Evolutionary conservation across 2,888 invertebrate species (phyloP), one percentile per base, ranked within the genome.

Genomic region (Limenitis camilla): DNA sequence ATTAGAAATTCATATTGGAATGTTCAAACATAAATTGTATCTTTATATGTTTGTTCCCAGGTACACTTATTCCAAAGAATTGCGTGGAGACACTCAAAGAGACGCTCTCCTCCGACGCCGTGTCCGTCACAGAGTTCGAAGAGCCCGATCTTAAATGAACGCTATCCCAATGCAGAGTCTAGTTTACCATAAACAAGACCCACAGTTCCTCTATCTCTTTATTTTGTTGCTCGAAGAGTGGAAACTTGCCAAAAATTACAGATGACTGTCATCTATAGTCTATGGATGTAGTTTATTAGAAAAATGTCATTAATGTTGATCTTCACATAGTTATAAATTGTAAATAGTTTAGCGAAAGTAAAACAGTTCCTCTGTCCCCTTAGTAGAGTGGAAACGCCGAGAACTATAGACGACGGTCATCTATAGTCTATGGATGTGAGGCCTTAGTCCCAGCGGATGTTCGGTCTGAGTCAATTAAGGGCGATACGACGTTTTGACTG

Each of bases 1-100:
- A n/a, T n/a, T n/a, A n/a, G n/a, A n/a, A n/a, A n/a, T n/a, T n/a
- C n/a, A n/a, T n/a, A n/a, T n/a, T n/a, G n/a, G n/a, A n/a, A 19
- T 19, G 19, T 19, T 19, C 19, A 19, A 19, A 2, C 19, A 19
- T 19, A 19, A 35, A 9, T n/a, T 10, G 6, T 5, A 33, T 4
- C n/a, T n/a, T 11, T 9, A 5, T 2, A n/a, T 19, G 7, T 8
- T 9, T n/a, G 4, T 31, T 55, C 40, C 72, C 83, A 92, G 94
- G 94, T 63, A 95, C 95, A 7, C 86, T 96, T 62, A 96, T 96
- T 87, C 96, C 96, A 71, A 96, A 96, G 88, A 92, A 93, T 73
- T 96, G 95, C 75, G 94, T 94, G 67, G 94, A 95, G 68, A 81
- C 92, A 29, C 84, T 96, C 41, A 91, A 92, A 68, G 92, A 93